phyloP scores from a whole-genome alignment of 2,797 vertebrate species.

The Alosa sapidissima region DNA sequence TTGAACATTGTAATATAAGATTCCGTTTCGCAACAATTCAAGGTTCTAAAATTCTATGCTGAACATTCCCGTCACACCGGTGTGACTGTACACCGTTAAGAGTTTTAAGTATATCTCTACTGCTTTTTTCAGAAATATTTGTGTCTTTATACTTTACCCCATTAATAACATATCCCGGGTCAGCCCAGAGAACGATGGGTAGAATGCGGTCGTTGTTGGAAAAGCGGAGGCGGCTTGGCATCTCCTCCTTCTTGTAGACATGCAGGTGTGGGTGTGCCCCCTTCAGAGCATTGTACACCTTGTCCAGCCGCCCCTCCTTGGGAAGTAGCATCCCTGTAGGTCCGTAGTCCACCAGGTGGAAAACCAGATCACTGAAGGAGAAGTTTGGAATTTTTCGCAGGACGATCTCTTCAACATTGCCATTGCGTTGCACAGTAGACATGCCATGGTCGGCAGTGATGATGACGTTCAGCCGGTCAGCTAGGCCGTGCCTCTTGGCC shows the following conservation, averaged over 20 bases:
- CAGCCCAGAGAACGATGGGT: constrained; percentile 80
- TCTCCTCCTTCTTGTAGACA: constrained; percentile 85
- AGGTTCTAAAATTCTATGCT: too few species aligned
- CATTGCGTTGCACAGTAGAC: constrained; percentile 67
- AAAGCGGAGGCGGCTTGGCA: constrained; percentile 78
- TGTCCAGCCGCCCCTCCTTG: constrained; percentile 81
- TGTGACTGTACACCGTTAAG: too few species aligned
- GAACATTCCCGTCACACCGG: too few species aligned
- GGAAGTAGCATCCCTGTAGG: constrained; percentile 84
- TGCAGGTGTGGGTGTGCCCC: constrained; percentile 81
- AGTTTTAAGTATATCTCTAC: neutral
- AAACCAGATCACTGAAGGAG: constrained; percentile 79
- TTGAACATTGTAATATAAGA: too few species aligned
- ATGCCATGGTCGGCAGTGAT: constrained; percentile 91
- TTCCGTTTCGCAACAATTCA: too few species aligned
- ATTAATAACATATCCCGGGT: constrained; percentile 87
- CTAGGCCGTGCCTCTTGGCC: constrained; percentile 59
- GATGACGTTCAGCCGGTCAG: constrained; percentile 80
- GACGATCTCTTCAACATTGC: constrained; percentile 69
- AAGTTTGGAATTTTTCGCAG: constrained; percentile 73
- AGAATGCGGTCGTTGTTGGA: constrained; percentile 77
- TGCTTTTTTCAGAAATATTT: neutral
- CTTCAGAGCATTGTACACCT: constrained; percentile 79
- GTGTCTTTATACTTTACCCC: constrained; percentile 73
- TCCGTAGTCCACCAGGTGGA: constrained; percentile 88